phyloP scores from a whole-genome alignment of 1,140 invertebrate species.

The Trypoxylus dichotomus region DNA sequence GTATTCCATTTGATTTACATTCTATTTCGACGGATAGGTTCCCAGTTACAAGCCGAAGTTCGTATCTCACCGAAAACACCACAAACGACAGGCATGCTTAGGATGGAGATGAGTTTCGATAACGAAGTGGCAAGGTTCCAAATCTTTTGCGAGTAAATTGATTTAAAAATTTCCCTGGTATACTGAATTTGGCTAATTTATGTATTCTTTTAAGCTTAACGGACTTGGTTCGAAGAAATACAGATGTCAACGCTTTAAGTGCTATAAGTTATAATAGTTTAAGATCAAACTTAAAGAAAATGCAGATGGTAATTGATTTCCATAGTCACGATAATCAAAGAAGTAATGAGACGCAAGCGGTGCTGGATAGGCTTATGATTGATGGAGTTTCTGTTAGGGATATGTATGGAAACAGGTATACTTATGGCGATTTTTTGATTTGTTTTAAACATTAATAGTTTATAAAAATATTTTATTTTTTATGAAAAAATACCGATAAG shows the following conservation, averaged over 20 bases:
- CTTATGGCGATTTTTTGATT: neutral
- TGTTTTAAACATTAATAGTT: too few species aligned
- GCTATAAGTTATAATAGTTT: slow-evolving; percentile 42
- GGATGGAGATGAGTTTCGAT: slow-evolving; percentile 43
- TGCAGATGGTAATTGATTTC: slow-evolving; percentile 40
- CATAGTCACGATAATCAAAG: slow-evolving; percentile 27
- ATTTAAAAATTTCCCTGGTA: neutral
- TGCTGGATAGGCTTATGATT: slow-evolving; percentile 29
- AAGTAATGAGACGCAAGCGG: slow-evolving; percentile 38
- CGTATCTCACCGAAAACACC: slow-evolving; percentile 47
- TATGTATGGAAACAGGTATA: slow-evolving; percentile 49
- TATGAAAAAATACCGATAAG: too few species aligned
- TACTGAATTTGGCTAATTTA: too few species aligned
- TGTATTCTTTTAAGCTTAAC: slow-evolving; percentile 33
- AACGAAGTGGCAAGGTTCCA: slow-evolving; percentile 44
- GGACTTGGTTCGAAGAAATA: slow-evolving; percentile 44
- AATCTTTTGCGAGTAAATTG: slow-evolving; percentile 48
- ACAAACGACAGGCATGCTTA: slow-evolving; percentile 45
- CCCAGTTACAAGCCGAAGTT: slow-evolving; percentile 50
- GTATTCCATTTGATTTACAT: neutral
- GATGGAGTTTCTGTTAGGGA: slow-evolving; percentile 46
- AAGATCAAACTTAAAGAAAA: slow-evolving; percentile 36
- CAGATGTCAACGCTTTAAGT: slow-evolving; percentile 42
- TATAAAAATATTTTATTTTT: neutral
- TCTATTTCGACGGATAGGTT: slow-evolving; percentile 35